phyloP scores from a whole-genome alignment of 2,797 vertebrate genomes.

The Salarias fasciatus region DNA sequence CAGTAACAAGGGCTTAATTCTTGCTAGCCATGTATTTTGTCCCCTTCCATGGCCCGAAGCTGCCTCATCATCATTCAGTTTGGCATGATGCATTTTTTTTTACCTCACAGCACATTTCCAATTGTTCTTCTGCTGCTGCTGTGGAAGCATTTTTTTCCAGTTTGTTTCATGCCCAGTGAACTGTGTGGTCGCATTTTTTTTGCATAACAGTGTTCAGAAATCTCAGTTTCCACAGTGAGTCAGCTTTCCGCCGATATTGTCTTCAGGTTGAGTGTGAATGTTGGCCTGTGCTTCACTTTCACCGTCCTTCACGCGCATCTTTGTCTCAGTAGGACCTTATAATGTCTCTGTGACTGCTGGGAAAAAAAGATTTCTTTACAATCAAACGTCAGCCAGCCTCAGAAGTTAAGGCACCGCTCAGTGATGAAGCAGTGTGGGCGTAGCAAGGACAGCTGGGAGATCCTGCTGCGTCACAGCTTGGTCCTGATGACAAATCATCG shows the following conservation, averaged over 20 bases:
- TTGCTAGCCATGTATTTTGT: background rate
- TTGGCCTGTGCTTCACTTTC: no score
- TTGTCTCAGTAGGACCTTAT: no score
- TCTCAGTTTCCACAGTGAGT: background rate
- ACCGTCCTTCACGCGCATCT: no score
- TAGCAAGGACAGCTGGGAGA: conserved; percentile 53
- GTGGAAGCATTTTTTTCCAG: background rate
- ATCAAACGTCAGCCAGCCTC: background rate
- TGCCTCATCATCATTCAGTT: conserved; percentile 14
- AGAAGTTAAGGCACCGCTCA: no score
- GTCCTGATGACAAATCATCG: conserved; percentile 42
- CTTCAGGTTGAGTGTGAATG: background rate
- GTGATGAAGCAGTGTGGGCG: background rate
- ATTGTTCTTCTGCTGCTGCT: background rate
- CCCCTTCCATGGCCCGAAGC: conserved; percentile 3
- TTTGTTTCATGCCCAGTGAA: background rate
- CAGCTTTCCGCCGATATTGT: background rate
- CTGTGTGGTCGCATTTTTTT: background rate
- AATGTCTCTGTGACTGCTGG: no score
- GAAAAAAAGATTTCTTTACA: background rate
- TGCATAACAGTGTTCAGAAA: background rate
- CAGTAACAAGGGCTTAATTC: background rate
- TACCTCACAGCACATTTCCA: background rate
- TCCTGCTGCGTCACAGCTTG: conserved; percentile 21
- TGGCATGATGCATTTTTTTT: background rate